These are phyloP conservation scores for Azemiops feae DNA, from an alignment of 2,113 vertebrate genomes.

Conservation along the genomic window DNA sequence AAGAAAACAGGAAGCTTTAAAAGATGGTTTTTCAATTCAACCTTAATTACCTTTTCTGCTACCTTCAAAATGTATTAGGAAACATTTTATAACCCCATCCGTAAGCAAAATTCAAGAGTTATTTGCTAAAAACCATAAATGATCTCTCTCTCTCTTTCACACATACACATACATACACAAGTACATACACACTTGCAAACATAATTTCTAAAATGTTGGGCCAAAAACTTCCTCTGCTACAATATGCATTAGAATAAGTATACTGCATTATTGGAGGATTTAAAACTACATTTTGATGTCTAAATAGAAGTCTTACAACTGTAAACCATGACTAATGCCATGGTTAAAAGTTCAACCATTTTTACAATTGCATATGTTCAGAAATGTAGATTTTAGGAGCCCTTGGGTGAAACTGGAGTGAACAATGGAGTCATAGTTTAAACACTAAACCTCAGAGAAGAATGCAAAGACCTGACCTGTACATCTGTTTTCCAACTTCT, in stretches of 20 bases:
- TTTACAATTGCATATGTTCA: neutral
- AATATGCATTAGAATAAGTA: neutral
- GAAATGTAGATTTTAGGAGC: neutral
- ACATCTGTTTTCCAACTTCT: neutral
- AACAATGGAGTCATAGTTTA: neutral
- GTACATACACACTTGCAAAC: neutral
- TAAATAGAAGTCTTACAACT: neutral
- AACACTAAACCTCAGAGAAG: neutral
- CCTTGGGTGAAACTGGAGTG: neutral
- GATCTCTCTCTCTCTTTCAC: neutral
- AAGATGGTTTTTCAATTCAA: neutral
- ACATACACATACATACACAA: neutral
- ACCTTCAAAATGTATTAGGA: neutral
- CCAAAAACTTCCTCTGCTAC: neutral
- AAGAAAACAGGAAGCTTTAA: slow-evolving; percentile 21
- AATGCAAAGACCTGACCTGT: neutral
- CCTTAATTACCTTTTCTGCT: neutral
- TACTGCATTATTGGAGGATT: neutral
- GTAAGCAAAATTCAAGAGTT: neutral
- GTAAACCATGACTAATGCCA: neutral
- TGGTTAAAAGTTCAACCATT: neutral
- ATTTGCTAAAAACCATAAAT: neutral
- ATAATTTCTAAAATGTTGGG: neutral
- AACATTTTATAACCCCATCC: neutral
- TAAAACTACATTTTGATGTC: neutral